phyloP scores from a whole-genome alignment of 2,888 invertebrate species.

The Nasonovia ribisnigri region DNA sequence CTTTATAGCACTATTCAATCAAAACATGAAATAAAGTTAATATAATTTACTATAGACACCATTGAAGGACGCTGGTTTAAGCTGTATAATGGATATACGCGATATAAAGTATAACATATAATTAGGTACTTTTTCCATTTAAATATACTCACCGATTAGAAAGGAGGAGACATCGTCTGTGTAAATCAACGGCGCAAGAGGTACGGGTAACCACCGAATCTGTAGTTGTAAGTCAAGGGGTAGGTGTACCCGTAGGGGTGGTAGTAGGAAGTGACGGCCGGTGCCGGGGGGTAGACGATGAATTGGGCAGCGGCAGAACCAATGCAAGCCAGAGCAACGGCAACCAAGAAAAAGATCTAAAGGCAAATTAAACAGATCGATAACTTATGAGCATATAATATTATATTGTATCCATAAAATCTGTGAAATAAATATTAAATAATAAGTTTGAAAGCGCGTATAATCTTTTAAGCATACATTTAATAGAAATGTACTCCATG shows the following conservation, averaged over 20 bases:
- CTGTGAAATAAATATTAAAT: no score
- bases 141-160: not conserved
- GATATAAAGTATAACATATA: not conserved
- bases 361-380: not conserved
- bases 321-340: constrained; percentile 41
- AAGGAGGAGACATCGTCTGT: not conserved
- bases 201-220: constrained; percentile 42
- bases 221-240: constrained; percentile 44
- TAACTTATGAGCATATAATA: not conserved
- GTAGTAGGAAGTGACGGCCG: not conserved
- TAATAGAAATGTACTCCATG: not conserved
- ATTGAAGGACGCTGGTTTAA: not conserved
- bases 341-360: constrained; percentile 37
- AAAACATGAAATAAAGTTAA: no score
- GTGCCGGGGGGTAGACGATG: not conserved
- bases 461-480: not conserved
- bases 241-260: constrained; percentile 49
- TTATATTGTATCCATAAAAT: not conserved
- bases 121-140: not conserved
- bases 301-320: constrained; percentile 30
- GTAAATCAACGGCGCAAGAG: constrained; percentile 39
- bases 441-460: not conserved
- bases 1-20: not conserved
- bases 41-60: not conserved
- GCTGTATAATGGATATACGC: not conserved